phyloP scores from a whole-genome alignment of 2,113 vertebrate genomes.

The Passer montanus region DNA sequence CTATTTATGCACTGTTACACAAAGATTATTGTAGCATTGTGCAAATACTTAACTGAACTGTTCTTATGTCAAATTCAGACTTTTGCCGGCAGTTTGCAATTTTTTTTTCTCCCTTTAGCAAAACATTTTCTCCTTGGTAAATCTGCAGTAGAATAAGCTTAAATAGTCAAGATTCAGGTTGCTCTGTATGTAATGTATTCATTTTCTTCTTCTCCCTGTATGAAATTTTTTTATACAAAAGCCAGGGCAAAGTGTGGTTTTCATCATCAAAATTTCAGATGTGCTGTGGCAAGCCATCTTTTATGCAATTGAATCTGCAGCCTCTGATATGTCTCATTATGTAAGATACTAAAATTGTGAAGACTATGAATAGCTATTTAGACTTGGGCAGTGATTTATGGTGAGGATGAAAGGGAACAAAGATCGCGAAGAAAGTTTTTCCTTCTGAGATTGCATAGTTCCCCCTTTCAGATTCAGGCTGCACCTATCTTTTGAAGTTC shows the following conservation, averaged over 20 bases:
- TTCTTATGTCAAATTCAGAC: neutral
- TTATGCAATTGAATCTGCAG: constrained; percentile 26
- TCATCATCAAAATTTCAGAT: neutral
- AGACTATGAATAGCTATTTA: constrained; percentile 17
- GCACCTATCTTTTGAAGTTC: neutral
- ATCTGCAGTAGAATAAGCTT: neutral
- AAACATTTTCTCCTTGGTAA: neutral
- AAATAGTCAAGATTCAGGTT: neutral
- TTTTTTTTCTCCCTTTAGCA: neutral
- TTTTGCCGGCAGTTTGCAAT: neutral
- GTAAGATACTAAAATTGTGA: constrained; percentile 45
- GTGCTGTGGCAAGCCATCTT: neutral
- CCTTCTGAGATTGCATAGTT: neutral
- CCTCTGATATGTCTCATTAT: neutral
- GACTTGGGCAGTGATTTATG: neutral
- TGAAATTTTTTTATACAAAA: neutral
- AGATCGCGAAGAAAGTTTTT: neutral
- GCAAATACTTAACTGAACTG: neutral
- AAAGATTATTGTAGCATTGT: neutral
- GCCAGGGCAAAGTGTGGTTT: neutral
- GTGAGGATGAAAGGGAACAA: neutral
- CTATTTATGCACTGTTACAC: neutral
- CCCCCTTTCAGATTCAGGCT: neutral
- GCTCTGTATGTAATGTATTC: neutral
- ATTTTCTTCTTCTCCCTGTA: neutral